Percentiles rank a stretch among this genome's conserved stretches.
Evolutionary conservation across 2,797 vertebrate species (phyloP).

Genomic region (Malurus leucopterus): DNA sequence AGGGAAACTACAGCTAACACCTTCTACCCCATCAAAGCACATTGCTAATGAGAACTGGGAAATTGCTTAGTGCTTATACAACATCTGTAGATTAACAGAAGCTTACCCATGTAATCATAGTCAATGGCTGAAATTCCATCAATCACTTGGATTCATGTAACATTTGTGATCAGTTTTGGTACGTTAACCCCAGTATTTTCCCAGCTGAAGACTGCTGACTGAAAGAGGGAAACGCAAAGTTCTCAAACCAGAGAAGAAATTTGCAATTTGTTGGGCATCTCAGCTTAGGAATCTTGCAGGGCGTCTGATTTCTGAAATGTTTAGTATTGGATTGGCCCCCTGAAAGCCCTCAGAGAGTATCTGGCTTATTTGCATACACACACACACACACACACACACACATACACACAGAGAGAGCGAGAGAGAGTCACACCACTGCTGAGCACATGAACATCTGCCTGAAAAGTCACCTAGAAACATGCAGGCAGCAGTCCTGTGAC

Average conservation of each 20-base stretch:
- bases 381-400: not conserved
- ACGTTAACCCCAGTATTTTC: not conserved
- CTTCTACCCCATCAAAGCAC: constrained; percentile 3
- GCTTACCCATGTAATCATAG: not conserved
- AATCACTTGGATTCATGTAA: not conserved
- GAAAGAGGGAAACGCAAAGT: not conserved
- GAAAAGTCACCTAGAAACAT: not conserved
- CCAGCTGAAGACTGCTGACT: not conserved
- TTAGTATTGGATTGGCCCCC: not conserved
- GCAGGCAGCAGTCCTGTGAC: not conserved
- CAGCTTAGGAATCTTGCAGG: not conserved
- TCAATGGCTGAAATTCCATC: not conserved
- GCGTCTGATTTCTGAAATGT: not conserved
- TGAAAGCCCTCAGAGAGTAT: not conserved
- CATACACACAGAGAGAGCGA: not conserved
- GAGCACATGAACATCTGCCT: not conserved
- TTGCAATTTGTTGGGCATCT: not conserved
- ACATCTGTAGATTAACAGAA: constrained; percentile 15
- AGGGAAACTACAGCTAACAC: constrained; percentile 8
- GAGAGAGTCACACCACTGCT: not conserved
- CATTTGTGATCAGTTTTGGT: not conserved
- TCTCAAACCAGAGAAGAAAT: not conserved
- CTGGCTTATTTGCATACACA: not conserved
- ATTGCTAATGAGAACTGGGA: constrained; percentile 33
- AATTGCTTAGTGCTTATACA: not conserved